Evolutionary conservation across 2,888 invertebrate species (phyloP).

Genomic region (Xanthostigma xanthostigma): DNA sequence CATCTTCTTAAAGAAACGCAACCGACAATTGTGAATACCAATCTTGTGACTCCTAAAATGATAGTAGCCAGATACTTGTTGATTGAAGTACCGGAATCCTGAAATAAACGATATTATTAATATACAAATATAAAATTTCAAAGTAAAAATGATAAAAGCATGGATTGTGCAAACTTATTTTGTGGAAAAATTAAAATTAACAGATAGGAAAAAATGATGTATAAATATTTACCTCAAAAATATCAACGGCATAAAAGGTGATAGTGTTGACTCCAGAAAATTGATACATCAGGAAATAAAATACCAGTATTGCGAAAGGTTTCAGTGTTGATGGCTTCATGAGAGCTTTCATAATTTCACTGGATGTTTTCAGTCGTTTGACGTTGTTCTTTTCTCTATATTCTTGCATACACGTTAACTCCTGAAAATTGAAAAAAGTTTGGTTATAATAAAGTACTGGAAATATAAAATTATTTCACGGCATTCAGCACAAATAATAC

Average conservation of each 20-base stretch:
- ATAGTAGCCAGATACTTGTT: slow-evolving; percentile 45
- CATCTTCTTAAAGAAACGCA: slow-evolving; percentile 43
- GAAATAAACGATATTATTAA: slow-evolving; percentile 13
- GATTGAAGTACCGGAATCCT: slow-evolving; percentile 39
- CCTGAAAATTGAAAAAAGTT: too few species aligned
- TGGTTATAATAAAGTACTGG: too few species aligned
- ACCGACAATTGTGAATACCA: slow-evolving; percentile 45
- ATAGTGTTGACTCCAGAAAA: slow-evolving; percentile 55
- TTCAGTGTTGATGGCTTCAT: slow-evolving; percentile 45
- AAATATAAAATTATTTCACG: too few species aligned
- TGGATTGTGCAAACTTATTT: too few species aligned
- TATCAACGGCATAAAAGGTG: slow-evolving; percentile 52
- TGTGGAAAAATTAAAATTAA: too few species aligned
- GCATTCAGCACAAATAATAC: slow-evolving; percentile 39
- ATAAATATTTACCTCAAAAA: slow-evolving; percentile 34
- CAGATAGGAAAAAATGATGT: not conserved
- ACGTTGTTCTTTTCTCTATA: slow-evolving; percentile 49
- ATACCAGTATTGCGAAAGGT: slow-evolving; percentile 43
- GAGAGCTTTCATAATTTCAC: slow-evolving; percentile 38
- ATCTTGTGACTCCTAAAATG: slow-evolving; percentile 40
- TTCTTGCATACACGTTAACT: slow-evolving; percentile 20
- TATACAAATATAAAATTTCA: not conserved
- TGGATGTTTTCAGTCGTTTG: slow-evolving; percentile 33
- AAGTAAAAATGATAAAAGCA: not conserved
- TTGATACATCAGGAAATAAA: slow-evolving; percentile 54